Percentiles rank a stretch among this genome's conserved stretches.
Evolutionary conservation across 2,888 invertebrate genomes (phyloP).

Genomic region (Pteria penguin): DNA sequence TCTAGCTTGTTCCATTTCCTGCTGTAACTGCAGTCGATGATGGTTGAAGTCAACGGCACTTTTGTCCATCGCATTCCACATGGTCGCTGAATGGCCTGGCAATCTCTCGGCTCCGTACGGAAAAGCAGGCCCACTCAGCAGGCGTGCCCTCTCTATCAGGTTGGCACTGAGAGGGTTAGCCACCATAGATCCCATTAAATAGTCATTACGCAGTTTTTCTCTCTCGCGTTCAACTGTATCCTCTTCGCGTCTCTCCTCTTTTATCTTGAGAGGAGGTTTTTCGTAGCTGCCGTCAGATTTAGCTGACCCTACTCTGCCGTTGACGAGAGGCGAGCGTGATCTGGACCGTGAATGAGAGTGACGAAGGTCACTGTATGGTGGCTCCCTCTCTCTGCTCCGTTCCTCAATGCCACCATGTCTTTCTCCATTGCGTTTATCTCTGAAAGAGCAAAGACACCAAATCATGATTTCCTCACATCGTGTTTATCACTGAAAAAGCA

Average conservation of each 20-base stretch:
- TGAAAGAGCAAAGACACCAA: slow-evolving; percentile 37
- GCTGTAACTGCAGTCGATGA: slow-evolving; percentile 59
- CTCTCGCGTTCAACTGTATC: slow-evolving; percentile 56
- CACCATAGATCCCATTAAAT: slow-evolving; percentile 46
- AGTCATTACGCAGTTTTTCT: slow-evolving; percentile 53
- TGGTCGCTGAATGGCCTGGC: slow-evolving; percentile 54
- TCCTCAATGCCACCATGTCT: slow-evolving; percentile 55
- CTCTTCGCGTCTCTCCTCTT: slow-evolving; percentile 69
- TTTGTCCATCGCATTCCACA: slow-evolving; percentile 73
- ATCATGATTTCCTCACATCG: background rate
- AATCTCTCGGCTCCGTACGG: slow-evolving; percentile 59
- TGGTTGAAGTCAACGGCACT: slow-evolving; percentile 54
- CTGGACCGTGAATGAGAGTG: slow-evolving; percentile 65
- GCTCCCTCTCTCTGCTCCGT: slow-evolving; percentile 55
- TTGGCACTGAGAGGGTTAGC: slow-evolving; percentile 54
- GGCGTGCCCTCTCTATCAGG: slow-evolving; percentile 64
- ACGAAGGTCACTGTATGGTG: slow-evolving; percentile 46
- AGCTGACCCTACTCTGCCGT: slow-evolving; percentile 65
- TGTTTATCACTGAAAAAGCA: too few relatives aligned
- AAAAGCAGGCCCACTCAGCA: slow-evolving; percentile 58
- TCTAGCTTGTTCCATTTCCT: slow-evolving; percentile 62
- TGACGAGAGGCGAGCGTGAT: slow-evolving; percentile 70
- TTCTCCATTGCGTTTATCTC: slow-evolving; percentile 60
- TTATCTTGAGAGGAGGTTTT: slow-evolving; percentile 61
- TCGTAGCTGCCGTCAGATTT: slow-evolving; percentile 65